Conservation (phyloP, 2,113 vertebrate species). For the Mungos mungo region DNA sequence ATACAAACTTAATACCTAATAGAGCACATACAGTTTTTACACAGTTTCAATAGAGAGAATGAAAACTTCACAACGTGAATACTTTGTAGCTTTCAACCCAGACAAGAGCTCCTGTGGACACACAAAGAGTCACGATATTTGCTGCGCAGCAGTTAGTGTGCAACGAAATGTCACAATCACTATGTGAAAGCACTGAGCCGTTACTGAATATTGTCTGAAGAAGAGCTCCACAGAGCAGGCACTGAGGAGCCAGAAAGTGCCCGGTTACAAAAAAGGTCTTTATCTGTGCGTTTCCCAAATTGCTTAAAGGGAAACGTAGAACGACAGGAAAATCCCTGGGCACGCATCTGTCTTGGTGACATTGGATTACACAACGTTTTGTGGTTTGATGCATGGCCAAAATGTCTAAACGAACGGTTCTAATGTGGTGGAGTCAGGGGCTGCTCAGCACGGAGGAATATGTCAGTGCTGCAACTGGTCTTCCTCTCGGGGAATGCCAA, state of each 20-base stretch:
- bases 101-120: slow-evolving; percentile 72
- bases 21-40: slow-evolving; percentile 81
- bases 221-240: slow-evolving; percentile 68
- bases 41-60: slow-evolving; percentile 79
- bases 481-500: background rate
- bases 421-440: background rate
- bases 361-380: background rate
- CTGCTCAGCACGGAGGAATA: background rate
- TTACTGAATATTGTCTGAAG: slow-evolving; percentile 65
- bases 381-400: background rate
- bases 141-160: slow-evolving; percentile 73
- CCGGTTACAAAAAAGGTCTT: slow-evolving; percentile 43
- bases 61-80: slow-evolving; percentile 81
- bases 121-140: slow-evolving; percentile 73
- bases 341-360: background rate
- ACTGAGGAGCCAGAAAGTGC: slow-evolving; percentile 50
- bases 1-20: slow-evolving; percentile 86
- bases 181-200: slow-evolving; percentile 70
- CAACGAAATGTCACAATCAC: slow-evolving; percentile 74
- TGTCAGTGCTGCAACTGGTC: background rate
- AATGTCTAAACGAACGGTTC: background rate
- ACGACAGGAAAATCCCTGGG: background rate
- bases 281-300: background rate
- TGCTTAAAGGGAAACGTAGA: background rate
- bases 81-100: slow-evolving; percentile 79